Conservation (phyloP, 2,797 vertebrate genomes). For the Micrastur ruficollis region DNA sequence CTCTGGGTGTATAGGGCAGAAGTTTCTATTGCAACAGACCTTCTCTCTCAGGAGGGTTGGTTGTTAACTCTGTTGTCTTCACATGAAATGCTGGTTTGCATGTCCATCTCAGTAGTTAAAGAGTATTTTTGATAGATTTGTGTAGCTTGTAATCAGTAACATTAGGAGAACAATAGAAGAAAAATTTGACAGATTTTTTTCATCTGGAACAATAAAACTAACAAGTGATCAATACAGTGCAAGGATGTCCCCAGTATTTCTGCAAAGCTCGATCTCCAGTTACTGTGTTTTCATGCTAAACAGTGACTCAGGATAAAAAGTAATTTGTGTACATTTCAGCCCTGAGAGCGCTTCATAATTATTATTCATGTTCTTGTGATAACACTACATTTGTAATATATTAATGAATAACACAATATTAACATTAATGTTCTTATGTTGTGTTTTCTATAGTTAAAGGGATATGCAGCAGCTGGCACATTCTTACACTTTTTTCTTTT, state of each 20-base stretch:
- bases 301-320: background rate
- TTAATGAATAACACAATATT: background rate
- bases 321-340: background rate
- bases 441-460: background rate
- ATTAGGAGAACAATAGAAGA: background rate
- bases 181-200: background rate
- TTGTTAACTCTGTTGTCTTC: background rate
- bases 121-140: background rate
- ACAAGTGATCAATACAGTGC: fast-evolving
- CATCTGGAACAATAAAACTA: background rate
- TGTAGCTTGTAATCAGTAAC: background rate
- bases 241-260: background rate
- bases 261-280: background rate
- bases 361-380: background rate
- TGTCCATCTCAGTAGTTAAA: background rate
- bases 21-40: background rate
- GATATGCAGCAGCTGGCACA: background rate
- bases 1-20: background rate
- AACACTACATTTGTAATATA: background rate
- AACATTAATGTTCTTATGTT: background rate
- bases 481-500: background rate
- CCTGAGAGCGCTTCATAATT: background rate
- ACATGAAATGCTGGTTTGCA: background rate
- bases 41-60: background rate
- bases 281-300: background rate